A percentile compares a stretch with the other conserved stretches of the same genome.
Conservation (phyloP, 2,888 invertebrate genomes). For the Trissonchulus sp. region DNA sequence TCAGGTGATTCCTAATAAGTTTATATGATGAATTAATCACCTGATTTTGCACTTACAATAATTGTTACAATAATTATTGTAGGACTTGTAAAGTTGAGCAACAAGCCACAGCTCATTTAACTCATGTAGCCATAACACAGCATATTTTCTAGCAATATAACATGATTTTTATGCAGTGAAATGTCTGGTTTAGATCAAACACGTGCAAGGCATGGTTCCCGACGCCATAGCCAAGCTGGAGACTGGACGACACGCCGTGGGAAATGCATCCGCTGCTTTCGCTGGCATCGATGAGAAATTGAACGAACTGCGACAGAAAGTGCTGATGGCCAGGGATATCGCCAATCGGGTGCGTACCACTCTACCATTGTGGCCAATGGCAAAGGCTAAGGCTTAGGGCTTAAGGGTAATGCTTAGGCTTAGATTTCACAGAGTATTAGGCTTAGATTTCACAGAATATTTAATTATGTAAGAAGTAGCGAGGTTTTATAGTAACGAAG, state of each 20-base stretch:
- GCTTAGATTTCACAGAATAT: too few relatives aligned
- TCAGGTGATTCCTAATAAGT: too few relatives aligned
- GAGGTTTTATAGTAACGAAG: too few relatives aligned
- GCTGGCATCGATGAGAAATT: slow-evolving; percentile 57
- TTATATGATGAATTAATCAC: too few relatives aligned
- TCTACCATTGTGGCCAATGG: too few relatives aligned
- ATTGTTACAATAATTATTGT: too few relatives aligned
- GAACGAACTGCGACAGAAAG: slow-evolving; percentile 67
- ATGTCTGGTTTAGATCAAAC: slow-evolving; percentile 17
- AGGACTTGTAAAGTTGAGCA: too few relatives aligned
- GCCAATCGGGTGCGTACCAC: slow-evolving; percentile 63
- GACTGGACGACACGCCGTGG: not conserved
- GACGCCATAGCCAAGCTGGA: not conserved
- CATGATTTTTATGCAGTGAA: not conserved
- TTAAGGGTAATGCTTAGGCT: too few relatives aligned
- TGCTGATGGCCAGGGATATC: slow-evolving; percentile 70
- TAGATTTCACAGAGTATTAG: too few relatives aligned
- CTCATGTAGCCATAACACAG: not conserved
- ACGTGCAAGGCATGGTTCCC: slow-evolving; percentile 1
- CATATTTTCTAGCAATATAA: not conserved
- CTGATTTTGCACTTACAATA: too few relatives aligned
- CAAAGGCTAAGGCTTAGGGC: not conserved
- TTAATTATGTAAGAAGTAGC: too few relatives aligned
- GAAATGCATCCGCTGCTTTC: not conserved
- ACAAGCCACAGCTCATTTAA: too few relatives aligned